Evolutionary conservation across 2,113 vertebrate species (phyloP), one percentile per base, ranked within the genome.

Genomic region (Ceyx melanurus): DNA sequence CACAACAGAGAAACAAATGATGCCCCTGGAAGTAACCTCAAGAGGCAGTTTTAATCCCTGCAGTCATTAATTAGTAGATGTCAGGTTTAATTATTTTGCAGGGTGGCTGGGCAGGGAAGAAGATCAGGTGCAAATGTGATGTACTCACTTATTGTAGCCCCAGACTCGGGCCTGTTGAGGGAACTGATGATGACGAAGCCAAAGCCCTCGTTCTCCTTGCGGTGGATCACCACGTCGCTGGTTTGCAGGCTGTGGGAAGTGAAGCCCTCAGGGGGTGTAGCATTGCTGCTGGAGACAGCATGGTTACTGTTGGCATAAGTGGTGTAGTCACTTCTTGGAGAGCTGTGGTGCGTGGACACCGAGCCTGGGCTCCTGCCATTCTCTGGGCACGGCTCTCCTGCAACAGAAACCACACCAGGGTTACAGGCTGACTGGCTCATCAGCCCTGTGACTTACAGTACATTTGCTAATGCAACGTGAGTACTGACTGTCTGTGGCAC

Each of bases 181-280:
- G 99, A 99, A 95, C 99, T 99, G 97, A 99, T 99, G 97, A 99
- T 99, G 64, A 99, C 99, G 28, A 99, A 99, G 53, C 99, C 99
- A 7, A 99, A 99, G 35, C 99, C 99, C 48, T 99, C 99, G 1
- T 98, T 99, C 96, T 99, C 99, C 78, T 99, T 99, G 54, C 99
- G 98, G 60, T 99, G 99, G 96, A 99, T 99, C 87, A 98, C 82
- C 73, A 99, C 98, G 0, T 99, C 99, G 0, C 98, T 99, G 77
- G 98, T 98, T 78, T 98, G 99, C 31, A 98, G 43, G 96, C 98
- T 98, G 93, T 98, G 98, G 4, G 97, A 97, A 3, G 97, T 25
- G 8, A 97, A 97, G 92, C 98, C 97, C 83, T 99, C 99, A 0
- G 98, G 97, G 2, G 98, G 94, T 8, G 98, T 97, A 16, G 98